phyloP scores from a whole-genome alignment of 2,797 vertebrate species.

The Notolepis coatsorum region DNA sequence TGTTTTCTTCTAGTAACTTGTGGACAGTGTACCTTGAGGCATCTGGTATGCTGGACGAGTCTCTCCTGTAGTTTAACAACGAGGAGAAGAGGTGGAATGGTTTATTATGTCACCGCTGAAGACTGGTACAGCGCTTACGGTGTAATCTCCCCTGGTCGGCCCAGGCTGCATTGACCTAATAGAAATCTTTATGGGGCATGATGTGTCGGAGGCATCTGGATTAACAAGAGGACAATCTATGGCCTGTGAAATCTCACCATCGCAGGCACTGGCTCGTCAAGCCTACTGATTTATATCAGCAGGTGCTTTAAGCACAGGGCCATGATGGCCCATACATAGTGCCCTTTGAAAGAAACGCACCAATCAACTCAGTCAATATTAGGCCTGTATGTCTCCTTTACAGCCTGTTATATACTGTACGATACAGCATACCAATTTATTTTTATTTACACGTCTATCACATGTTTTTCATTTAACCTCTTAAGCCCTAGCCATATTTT shows the following conservation, averaged over 20 bases:
- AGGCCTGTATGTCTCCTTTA: background rate
- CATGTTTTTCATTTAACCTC: too few species aligned
- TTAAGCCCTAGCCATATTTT: too few species aligned
- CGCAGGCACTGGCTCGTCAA: background rate
- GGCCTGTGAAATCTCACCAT: slow-evolving; percentile 20
- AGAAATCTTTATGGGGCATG: slow-evolving; percentile 14
- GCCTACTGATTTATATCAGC: slow-evolving; percentile 3
- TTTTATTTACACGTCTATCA: too few species aligned
- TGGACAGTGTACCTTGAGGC: background rate
- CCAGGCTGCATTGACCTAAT: slow-evolving; percentile 6
- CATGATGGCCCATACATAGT: background rate
- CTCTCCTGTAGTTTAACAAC: background rate
- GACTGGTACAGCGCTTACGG: background rate
- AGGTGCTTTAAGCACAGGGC: background rate
- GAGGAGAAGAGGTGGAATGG: background rate
- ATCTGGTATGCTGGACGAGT: background rate
- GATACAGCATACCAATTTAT: too few species aligned
- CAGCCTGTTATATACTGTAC: background rate
- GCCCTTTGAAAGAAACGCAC: background rate
- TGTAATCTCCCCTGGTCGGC: slow-evolving; percentile 3
- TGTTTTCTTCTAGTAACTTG: slow-evolving; percentile 6
- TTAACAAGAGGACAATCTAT: slow-evolving; percentile 15
- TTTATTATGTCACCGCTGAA: background rate
- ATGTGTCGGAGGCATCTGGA: slow-evolving; percentile 10
- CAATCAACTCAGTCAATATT: background rate